Conservation (phyloP, 2,797 vertebrate genomes). For the Eidolon dupreanum region DNA sequence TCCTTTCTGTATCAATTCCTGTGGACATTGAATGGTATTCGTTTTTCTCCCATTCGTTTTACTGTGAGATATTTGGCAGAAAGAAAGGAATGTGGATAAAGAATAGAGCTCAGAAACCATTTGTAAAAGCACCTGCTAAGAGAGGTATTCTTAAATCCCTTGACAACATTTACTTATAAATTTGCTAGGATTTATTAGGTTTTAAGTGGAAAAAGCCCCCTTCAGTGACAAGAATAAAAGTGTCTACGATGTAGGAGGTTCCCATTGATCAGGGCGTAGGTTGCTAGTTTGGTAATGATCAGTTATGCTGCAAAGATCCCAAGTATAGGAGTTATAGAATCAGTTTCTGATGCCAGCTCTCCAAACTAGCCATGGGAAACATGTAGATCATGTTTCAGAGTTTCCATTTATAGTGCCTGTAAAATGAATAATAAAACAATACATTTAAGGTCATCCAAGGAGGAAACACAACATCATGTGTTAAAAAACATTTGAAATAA, state of each 20-base stretch:
- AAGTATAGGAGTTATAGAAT: background rate
- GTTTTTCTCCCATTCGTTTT: conserved; percentile 45
- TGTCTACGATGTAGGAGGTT: background rate
- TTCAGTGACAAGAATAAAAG: background rate
- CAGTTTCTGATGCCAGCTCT: background rate
- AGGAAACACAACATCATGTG: background rate
- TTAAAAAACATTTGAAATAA: background rate
- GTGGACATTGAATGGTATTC: conserved; percentile 43
- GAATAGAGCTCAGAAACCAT: background rate
- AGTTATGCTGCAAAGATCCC: background rate
- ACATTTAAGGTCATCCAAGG: background rate
- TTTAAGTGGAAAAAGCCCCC: background rate
- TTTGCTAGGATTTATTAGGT: background rate
- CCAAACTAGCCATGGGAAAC: background rate
- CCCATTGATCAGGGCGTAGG: background rate
- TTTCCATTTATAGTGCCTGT: background rate
- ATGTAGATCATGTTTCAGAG: background rate
- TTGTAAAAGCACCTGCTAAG: background rate
- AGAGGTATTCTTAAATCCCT: background rate
- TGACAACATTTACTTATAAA: background rate
- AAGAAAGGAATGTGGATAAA: background rate
- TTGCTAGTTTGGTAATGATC: background rate
- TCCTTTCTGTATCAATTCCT: conserved; percentile 53
- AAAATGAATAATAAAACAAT: background rate
- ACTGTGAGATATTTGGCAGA: conserved; percentile 29